A percentile compares a stretch with the other conserved stretches of the same genome.
Evolutionary conservation across 2,888 invertebrate genomes (phyloP).

Genomic region (Acrobasis suavella): DNA sequence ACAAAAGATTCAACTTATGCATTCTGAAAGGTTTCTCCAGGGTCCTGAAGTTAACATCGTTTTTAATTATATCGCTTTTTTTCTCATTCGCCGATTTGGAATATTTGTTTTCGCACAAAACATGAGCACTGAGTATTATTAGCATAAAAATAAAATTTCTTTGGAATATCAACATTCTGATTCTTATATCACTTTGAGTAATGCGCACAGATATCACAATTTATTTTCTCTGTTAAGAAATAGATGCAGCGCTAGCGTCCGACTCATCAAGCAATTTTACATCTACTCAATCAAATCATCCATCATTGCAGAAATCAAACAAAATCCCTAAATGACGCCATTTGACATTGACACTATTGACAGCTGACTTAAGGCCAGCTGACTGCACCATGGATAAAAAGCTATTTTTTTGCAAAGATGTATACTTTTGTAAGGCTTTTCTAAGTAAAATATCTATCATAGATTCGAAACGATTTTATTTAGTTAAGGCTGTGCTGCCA

Average conservation of each 20-base stretch:
- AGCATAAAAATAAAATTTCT: slow-evolving; percentile 28
- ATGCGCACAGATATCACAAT: no score
- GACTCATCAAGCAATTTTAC: no score
- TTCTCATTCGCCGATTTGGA: slow-evolving; percentile 82
- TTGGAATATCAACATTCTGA: slow-evolving; percentile 7
- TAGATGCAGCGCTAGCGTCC: no score
- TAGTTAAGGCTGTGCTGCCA: no score
- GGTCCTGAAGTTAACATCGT: slow-evolving; percentile 84
- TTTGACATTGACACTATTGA: background rate
- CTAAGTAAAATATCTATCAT: no score
- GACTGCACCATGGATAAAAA: background rate
- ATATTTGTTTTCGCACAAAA: slow-evolving; percentile 84
- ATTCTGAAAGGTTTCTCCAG: slow-evolving; percentile 94
- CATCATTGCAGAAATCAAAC: no score
- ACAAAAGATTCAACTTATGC: slow-evolving; percentile 93
- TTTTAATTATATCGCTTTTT: slow-evolving; percentile 46
- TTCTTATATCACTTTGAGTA: background rate
- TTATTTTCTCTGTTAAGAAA: no score
- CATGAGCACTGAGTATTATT: slow-evolving; percentile 38
- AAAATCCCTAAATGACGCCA: background rate
- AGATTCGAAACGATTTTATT: no score
- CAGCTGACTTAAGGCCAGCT: background rate
- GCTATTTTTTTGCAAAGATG: background rate
- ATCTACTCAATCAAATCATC: no score
- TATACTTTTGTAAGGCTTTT: no score